phyloP scores from a whole-genome alignment of 2,113 vertebrate genomes.

The Pantherophis guttatus region DNA sequence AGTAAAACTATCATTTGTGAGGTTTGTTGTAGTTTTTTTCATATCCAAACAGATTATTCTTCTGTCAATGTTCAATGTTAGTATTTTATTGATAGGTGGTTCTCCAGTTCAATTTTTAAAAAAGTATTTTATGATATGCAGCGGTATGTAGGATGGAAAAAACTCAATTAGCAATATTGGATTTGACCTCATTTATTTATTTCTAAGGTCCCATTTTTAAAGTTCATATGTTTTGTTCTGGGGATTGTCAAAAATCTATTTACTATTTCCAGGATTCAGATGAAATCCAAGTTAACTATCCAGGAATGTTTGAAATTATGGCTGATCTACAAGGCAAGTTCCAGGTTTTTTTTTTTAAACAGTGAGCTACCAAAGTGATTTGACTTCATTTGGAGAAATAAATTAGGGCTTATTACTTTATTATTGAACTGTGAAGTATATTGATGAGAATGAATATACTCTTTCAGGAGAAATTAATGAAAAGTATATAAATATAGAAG shows the following conservation, averaged over 20 bases:
- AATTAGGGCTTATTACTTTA: background rate
- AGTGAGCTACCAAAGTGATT: background rate
- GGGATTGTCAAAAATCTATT: background rate
- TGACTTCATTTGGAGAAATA: background rate
- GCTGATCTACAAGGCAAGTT: conserved; percentile 88
- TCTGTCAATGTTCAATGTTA: background rate
- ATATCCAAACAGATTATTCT: background rate
- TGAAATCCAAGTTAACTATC: conserved; percentile 90
- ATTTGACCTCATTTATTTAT: background rate
- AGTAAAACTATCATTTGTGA: background rate
- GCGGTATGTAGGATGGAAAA: background rate
- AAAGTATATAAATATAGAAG: background rate
- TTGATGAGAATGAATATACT: background rate
- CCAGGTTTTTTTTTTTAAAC: background rate
- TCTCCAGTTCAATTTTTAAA: background rate
- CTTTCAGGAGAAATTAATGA: background rate
- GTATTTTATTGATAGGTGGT: background rate
- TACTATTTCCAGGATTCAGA: conserved; percentile 81
- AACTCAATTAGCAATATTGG: background rate
- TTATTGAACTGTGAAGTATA: background rate
- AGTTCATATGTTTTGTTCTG: background rate
- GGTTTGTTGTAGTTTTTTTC: background rate
- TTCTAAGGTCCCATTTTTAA: background rate
- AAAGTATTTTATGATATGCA: background rate
- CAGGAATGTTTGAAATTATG: conserved; percentile 90